Base-by-base conservation (phyloP, 2,888 invertebrate species). In the Creontiades dilutus region DNA sequence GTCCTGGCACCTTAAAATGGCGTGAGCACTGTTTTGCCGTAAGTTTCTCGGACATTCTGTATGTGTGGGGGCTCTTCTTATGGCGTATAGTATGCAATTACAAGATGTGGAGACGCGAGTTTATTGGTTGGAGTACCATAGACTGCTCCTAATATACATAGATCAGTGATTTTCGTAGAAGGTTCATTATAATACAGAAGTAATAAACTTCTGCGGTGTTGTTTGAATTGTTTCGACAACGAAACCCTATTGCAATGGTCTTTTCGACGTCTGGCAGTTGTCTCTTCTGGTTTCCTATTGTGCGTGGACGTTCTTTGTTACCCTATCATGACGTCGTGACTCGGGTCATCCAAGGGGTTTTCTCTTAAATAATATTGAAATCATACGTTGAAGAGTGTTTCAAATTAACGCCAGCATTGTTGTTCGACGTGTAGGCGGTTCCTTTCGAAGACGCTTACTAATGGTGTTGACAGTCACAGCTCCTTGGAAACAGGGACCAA, bases 401-500 rank as follows among this genome's bases (percentile, higher is more conserved):
- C 78, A 78, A 78, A 78, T 78, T 47, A 46, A 37, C 37, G n/a
- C 46, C 47, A 37, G 37, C 37, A 78, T 78, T 78, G 78, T 78
- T 46, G n/a, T 78, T 19, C 2, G n/a, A 78, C 16, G 46, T 52
- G 82, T 52, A 52, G 82, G 82, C 23, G 82, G 55, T 55, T 48
- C 27, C 23, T 23, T 27, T 19, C 2, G 52, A 52, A 28, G 82
- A 19, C 82, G 78, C 46, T 78, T 78, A 46, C 82, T 48, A 55
- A 82, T 55, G 82, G 52, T 55, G 82, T 82, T 82, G 82, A 82
- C 82, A 82, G 82, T 48, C 82, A 52, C 82, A 82, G 46, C 23
- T 82, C 23, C 27, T 23, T n/a, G 19, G 52, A 78, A 78, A 78
- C 11, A 46, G 47, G 78, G n/a, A 37, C 19, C 28, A 78, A 12